Evolutionary conservation across 2,113 vertebrate species (phyloP).

Genomic region (Spheniscus mendiculus): DNA sequence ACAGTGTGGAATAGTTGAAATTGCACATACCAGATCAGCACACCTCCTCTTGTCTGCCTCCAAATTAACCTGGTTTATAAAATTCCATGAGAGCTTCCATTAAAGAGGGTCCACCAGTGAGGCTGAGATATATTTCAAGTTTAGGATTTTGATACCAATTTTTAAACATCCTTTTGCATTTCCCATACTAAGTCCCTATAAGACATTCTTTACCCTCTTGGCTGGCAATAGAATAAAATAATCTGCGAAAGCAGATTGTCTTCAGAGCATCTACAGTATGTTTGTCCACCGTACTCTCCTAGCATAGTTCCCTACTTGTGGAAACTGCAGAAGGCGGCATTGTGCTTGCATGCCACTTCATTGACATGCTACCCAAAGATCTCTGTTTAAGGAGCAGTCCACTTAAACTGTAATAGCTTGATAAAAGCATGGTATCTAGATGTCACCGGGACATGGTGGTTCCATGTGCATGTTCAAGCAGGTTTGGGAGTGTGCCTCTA

Average conservation of each 20-base stretch:
- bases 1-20: not conserved
- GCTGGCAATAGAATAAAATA: not conserved
- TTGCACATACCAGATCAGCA: not conserved
- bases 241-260: not conserved
- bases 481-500: not conserved
- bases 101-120: not conserved
- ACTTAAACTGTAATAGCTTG: not conserved
- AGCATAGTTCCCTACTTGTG: not conserved
- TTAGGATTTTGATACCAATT: not conserved
- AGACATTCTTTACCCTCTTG: not conserved
- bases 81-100: not conserved
- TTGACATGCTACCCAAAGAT: not conserved
- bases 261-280: not conserved
- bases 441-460: not conserved
- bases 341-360: not conserved
- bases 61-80: not conserved
- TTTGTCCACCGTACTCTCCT: not conserved
- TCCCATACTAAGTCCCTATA: not conserved
- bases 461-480: not conserved
- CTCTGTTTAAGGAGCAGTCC: not conserved
- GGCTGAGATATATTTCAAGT: not conserved
- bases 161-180: not conserved
- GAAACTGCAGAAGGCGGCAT: not conserved
- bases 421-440: not conserved
- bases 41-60: not conserved